Percentiles rank a stretch among this genome's conserved stretches.
These are phyloP conservation scores for Zaprionus kolodkinae DNA, from an alignment of 1,140 invertebrate species.

Conservation along the genomic window DNA sequence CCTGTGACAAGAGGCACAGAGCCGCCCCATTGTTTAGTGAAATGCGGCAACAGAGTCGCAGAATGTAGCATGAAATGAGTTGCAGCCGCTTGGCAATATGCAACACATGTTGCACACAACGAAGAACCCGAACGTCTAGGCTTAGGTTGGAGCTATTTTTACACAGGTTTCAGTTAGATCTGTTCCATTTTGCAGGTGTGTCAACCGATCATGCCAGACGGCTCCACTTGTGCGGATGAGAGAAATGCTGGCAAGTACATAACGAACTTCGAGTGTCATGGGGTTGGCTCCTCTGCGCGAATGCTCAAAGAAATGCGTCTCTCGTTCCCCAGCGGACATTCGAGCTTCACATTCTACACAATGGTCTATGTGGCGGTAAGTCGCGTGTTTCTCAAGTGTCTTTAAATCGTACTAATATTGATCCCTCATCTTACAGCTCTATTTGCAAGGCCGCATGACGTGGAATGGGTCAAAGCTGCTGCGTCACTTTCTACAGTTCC, in stretches of 20 bases:
- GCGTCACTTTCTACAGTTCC: constrained; percentile 90
- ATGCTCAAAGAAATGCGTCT: constrained; percentile 90
- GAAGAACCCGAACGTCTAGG: not conserved
- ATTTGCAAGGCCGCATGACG: constrained; percentile 91
- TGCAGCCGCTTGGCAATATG: constrained; percentile 57
- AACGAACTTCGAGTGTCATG: constrained; percentile 87
- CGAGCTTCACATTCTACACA: constrained; percentile 91
- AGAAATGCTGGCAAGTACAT: constrained; percentile 88
- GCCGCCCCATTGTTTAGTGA: constrained; percentile 73
- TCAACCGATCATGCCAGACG: constrained; percentile 85
- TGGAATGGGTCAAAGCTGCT: constrained; percentile 90
- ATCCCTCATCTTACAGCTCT: constrained; percentile 88
- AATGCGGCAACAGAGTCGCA: constrained; percentile 59
- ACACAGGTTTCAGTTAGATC: constrained; percentile 4
- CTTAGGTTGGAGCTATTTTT: constrained; percentile 26
- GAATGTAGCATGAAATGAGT: constrained; percentile 40
- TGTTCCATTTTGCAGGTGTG: constrained; percentile 86
- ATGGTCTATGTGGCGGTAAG: constrained; percentile 93
- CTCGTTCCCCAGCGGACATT: constrained; percentile 93
- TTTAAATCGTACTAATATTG: constrained; percentile 48
- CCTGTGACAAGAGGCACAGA: constrained; percentile 47
- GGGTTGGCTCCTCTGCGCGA: constrained; percentile 85
- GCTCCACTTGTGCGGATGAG: constrained; percentile 85
- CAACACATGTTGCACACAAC: constrained; percentile 54
- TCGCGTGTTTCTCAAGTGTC: constrained; percentile 71